Conservation (phyloP, 2,113 vertebrate genomes). For the Lophius piscatorius region DNA sequence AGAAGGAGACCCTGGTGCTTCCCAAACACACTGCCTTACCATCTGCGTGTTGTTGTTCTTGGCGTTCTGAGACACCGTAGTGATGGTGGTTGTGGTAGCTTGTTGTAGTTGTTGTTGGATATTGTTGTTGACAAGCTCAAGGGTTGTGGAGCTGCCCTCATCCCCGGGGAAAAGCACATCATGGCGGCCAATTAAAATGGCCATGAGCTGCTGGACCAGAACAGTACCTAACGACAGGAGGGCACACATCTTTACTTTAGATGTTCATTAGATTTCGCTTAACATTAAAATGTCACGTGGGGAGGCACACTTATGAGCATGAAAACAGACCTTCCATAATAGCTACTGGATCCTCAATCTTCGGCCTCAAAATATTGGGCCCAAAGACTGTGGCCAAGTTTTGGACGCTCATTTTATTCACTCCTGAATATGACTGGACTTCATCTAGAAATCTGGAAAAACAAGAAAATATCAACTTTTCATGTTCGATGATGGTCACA, state of each 20-base stretch:
- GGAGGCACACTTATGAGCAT: accelerated
- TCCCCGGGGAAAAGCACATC: conserved; percentile 88
- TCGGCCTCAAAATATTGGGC: conserved; percentile 94
- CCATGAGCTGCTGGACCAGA: conserved; percentile 97
- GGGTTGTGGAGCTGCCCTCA: conserved; percentile 73
- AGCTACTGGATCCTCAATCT: conserved; percentile 94
- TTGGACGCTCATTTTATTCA: conserved; percentile 99
- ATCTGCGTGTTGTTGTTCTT: conserved; percentile 87
- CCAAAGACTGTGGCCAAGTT: conserved; percentile 97
- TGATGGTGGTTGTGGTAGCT: conserved; percentile 37
- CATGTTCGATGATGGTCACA: not conserved
- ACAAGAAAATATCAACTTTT: not conserved
- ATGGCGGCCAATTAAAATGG: conserved; percentile 92
- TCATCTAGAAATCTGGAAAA: conserved; percentile 93
- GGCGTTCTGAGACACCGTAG: conserved; percentile 78
- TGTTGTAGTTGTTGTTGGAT: conserved; percentile 80
- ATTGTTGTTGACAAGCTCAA: conserved; percentile 87
- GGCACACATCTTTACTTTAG: not conserved
- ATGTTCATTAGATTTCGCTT: no score
- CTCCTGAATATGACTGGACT: conserved; percentile 94
- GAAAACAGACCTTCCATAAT: conserved; percentile 92
- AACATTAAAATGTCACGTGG: not conserved
- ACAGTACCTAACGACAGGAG: conserved; percentile 85
- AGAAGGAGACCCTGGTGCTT: conserved; percentile 84
- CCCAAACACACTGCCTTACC: conserved; percentile 88